Evolutionary conservation across 2,888 invertebrate species (phyloP).

Genomic region (Hypolimnas misippus): DNA sequence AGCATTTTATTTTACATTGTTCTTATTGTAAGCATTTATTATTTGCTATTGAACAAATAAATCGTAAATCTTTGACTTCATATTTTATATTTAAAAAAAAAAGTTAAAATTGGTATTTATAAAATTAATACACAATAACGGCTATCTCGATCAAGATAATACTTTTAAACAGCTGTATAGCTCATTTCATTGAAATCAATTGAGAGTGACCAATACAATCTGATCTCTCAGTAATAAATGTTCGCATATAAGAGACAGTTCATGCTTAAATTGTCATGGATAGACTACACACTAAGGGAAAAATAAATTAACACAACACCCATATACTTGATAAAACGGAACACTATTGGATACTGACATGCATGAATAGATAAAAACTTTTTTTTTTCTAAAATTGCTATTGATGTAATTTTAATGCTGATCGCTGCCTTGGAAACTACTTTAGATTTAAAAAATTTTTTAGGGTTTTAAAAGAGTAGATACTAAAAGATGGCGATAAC

Average conservation of each 20-base stretch:
- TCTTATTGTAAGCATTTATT: neutral
- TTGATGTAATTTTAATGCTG: too few relatives aligned
- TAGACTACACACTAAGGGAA: neutral
- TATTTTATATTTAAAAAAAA: too few relatives aligned
- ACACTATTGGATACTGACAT: neutral
- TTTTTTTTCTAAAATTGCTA: neutral
- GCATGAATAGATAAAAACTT: neutral
- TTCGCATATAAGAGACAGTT: neutral
- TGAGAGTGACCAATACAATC: neutral
- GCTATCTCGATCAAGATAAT: neutral
- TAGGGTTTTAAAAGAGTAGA: too few relatives aligned
- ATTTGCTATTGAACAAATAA: neutral
- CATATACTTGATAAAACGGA: neutral
- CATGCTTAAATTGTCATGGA: neutral
- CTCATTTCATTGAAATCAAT: conserved; percentile 4
- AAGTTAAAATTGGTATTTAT: neutral
- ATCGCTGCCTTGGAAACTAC: too few relatives aligned
- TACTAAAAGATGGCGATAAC: too few relatives aligned
- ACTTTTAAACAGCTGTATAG: conserved; percentile 3
- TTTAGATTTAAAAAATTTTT: too few relatives aligned
- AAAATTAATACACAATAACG: neutral
- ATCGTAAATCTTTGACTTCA: too few relatives aligned
- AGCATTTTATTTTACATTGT: conserved; percentile 2
- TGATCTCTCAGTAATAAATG: neutral
- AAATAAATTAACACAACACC: neutral